Base-by-base conservation (phyloP, 1,140 invertebrate genomes). In the Ganaspis sp. region DNA sequence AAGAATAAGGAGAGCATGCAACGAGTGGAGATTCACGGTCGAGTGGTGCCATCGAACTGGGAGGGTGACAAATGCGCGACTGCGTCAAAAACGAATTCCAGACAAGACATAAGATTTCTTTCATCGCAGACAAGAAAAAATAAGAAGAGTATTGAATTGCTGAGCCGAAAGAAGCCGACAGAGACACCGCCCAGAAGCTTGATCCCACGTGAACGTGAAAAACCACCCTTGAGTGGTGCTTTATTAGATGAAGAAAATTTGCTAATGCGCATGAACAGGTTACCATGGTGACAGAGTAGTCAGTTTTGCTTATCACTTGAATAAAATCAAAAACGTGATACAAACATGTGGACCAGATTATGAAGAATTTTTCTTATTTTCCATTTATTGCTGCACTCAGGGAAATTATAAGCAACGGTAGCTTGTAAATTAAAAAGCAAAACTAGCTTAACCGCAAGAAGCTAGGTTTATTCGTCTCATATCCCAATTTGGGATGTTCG, bases 151-250 rank as follows among this genome's bases (percentile, higher is more conserved):
- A 19, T 64, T 8, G 1, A 54, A 19, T 23, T 23, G 23, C 21
- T 0, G 11, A 26, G 72, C 38, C 58, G 81, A 42, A 76, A 76
- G 72, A 72, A 42, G 78, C 38, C 37, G 70, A 81, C 75, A 76
- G 77, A 87, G 89, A 90, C 89, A 89, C 88, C 89, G 89, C 89
- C 89, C 89, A 89, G 87, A 87, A 85, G 87, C 80, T 85, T 79
- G 77, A 82, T 81, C 74, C 84, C 87, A 83, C 87, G 84, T 83
- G 85, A 80, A 86, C 83, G 78, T 81, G 83, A 86, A 88, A 87
- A 86, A 84, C 83, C 86, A 88, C 81, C 84, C 84, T 84, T 84
- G 81, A 84, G 83, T 73, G 84, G 74, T 76, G 84, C 77, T 81
- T 79, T n/a, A n/a, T 77, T 69, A 80, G 77, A 81, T 79, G 73